Conservation (phyloP, 2,113 vertebrate species). For the Carollia perspicillata region DNA sequence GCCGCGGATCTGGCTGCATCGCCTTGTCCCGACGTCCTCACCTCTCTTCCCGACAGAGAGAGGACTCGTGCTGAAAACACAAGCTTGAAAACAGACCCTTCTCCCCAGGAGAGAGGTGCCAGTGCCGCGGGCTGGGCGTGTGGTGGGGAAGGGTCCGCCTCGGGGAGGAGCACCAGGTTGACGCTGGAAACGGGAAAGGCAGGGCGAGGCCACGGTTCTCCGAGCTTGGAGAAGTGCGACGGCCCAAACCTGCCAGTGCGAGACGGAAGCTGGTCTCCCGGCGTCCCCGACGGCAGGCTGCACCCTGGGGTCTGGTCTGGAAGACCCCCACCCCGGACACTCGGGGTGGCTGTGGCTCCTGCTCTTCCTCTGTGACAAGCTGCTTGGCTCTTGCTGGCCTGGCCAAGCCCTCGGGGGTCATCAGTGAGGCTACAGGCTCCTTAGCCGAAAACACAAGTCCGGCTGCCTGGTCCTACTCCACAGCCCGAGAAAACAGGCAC, state of each 20-base stretch:
- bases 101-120: neutral
- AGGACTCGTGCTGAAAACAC: neutral
- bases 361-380: neutral
- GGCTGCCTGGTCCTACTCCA: no score
- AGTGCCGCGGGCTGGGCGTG: accelerated
- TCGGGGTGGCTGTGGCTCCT: neutral
- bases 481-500: accelerated
- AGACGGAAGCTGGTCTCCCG: neutral
- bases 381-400: neutral
- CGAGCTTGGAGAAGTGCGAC: accelerated
- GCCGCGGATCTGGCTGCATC: neutral
- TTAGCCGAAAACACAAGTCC: no score
- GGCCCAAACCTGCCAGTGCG: accelerated
- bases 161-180: no score
- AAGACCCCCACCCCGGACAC: neutral
- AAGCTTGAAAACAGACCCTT: neutral
- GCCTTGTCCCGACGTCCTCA: neutral
- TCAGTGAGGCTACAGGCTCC: neutral
- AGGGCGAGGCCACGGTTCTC: accelerated
- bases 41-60: neutral
- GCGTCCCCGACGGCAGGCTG: accelerated
- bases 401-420: no score
- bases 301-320: accelerated
- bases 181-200: neutral
- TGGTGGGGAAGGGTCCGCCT: neutral